A percentile compares a stretch with the other conserved stretches of the same genome.
These are phyloP conservation scores for Mustela nigripes DNA, from an alignment of 2,113 vertebrate species.

Conservation along the genomic window DNA sequence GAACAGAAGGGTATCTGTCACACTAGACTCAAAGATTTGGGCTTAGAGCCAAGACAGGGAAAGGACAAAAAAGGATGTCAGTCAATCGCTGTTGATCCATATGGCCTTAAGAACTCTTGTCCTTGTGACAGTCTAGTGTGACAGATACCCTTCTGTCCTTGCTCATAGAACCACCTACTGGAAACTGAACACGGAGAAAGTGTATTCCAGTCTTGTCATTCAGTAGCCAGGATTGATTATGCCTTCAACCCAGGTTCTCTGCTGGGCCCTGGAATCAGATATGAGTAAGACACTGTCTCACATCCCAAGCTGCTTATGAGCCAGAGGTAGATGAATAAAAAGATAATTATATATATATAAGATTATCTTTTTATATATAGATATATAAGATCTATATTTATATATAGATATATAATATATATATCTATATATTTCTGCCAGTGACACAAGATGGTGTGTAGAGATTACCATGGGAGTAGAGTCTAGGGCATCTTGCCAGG, in stretches of 20 bases:
- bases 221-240: background rate
- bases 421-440: background rate
- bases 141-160: slow-evolving; percentile 86
- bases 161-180: slow-evolving; percentile 95
- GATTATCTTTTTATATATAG: no score
- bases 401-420: background rate
- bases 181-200: slow-evolving; percentile 88
- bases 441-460: background rate
- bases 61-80: slow-evolving; percentile 81
- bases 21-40: background rate
- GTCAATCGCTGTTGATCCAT: slow-evolving; percentile 93
- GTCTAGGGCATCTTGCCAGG: background rate
- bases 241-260: background rate
- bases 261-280: background rate
- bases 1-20: background rate
- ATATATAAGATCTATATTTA: background rate
- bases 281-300: background rate
- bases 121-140: slow-evolving; percentile 81
- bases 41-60: slow-evolving; percentile 43
- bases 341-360: background rate
- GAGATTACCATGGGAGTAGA: background rate
- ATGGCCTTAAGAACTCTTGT: slow-evolving; percentile 95
- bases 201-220: background rate
- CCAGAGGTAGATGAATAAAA: background rate
- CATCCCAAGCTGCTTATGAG: background rate